Base-by-base conservation (phyloP, 2,113 vertebrate genomes). In the Protobothrops flavoviridis region DNA sequence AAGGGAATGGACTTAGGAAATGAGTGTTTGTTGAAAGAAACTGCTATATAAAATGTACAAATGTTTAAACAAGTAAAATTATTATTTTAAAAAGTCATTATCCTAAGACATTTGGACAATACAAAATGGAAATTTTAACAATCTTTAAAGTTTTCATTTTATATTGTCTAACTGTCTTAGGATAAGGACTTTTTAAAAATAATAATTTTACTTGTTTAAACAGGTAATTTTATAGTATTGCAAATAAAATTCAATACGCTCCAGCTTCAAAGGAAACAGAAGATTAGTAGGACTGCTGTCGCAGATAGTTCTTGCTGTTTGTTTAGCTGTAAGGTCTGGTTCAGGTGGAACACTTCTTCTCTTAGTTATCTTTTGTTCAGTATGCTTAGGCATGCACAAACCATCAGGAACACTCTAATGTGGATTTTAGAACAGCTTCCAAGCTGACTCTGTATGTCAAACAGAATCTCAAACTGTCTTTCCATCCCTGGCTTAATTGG, bases 361-460 rank as follows among this genome's bases (percentile, higher is more conserved):
- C 64, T 89, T 95, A 95, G 88, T 94, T 61, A 91, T 69, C 94
- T 96, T 95, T 93, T 69, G 39, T 91, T 94, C 69, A 52, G 48
- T 91, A 95, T 96, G 64, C 10, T 95, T 95, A 96, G 92, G 91
- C 93, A 95, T 89, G 95, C 45, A 95, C 20, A 91, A 95, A 93
- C 90, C 91, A 96, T 96, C 85, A 95, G 92, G 90, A 94, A 92
- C 88, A 96, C 91, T 95, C 91, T 43, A 69, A 29, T 48, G 59
- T 93, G 20, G 85, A 24, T 95, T 97, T 95, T 97, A 92, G 96
- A 97, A 96, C 91, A 96, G 64, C 86, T 24, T 96, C 52, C 81
- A 95, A 88, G 86, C 20, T 29, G n/a, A 92, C 94, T 93, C 24
- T 69, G 85, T 52, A 50, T 29, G 50, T 64, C 21, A 92, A 50